A percentile compares a stretch with the other conserved stretches of the same genome.
Conservation (phyloP, 1,140 invertebrate species). For the Chironomus striatipennis region DNA sequence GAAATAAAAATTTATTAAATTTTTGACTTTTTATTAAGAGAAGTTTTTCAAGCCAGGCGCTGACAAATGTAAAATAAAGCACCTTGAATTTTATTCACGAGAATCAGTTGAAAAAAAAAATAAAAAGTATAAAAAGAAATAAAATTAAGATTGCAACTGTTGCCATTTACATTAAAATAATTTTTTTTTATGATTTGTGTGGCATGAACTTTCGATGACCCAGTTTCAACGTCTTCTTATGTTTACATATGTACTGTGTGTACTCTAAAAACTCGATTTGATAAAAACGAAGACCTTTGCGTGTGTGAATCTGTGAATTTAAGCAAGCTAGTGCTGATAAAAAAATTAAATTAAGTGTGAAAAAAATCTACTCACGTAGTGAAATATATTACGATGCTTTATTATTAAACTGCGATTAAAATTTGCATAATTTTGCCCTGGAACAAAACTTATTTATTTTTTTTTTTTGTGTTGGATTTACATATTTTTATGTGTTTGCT, state of each 20-base stretch:
- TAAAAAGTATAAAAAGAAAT: not conserved
- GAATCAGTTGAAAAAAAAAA: too few species aligned
- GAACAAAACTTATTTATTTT: not conserved
- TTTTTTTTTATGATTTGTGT: not conserved
- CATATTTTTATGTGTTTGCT: not conserved
- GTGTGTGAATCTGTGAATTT: too few species aligned
- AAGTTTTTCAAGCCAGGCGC: not conserved
- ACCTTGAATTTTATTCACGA: too few species aligned
- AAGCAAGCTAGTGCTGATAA: too few species aligned
- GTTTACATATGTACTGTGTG: too few species aligned
- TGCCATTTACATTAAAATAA: not conserved
- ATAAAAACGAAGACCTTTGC: not conserved
- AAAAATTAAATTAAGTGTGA: too few species aligned
- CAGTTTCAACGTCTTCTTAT: not conserved
- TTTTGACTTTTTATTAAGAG: not conserved
- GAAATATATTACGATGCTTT: not conserved
- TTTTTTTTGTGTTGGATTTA: not conserved
- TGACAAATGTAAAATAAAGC: not conserved
- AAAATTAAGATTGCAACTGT: not conserved
- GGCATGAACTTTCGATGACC: constrained; percentile 11
- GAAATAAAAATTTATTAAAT: not conserved
- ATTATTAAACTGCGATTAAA: not conserved
- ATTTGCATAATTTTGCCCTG: not conserved
- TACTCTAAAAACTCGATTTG: not conserved
- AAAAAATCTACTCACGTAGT: not conserved